phyloP scores from a whole-genome alignment of 2,113 vertebrate genomes.

The Columba janthina region DNA sequence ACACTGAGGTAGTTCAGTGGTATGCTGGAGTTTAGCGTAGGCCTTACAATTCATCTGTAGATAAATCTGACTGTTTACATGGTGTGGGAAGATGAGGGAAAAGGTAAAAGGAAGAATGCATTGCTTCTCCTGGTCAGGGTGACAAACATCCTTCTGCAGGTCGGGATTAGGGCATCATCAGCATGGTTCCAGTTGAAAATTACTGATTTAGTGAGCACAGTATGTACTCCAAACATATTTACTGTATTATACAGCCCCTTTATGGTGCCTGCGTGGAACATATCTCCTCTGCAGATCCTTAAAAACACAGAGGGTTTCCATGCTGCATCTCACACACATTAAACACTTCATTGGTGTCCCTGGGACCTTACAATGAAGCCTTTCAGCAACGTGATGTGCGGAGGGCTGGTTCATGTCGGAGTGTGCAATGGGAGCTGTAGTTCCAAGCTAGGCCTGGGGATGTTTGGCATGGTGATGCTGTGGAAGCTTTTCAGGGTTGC shows the following conservation, averaged over 20 bases:
- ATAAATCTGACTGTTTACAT: background rate
- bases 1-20: background rate
- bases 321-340: rapidly evolving
- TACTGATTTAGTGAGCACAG: background rate
- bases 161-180: background rate
- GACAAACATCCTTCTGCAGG: background rate
- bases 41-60: background rate
- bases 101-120: background rate
- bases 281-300: background rate
- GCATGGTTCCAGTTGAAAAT: background rate
- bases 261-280: too few species aligned
- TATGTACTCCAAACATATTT: background rate
- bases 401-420: background rate
- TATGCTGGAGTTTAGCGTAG: background rate
- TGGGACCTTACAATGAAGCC: background rate
- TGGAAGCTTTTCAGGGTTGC: background rate
- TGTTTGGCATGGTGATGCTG: rapidly evolving
- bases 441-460: background rate
- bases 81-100: background rate
- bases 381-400: rapidly evolving
- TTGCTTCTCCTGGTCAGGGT: background rate
- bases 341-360: background rate
- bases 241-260: background rate
- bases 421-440: rapidly evolving
- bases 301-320: background rate